Evolutionary conservation across 2,888 invertebrate species (phyloP).

Genomic region (Ochropleura plecta): DNA sequence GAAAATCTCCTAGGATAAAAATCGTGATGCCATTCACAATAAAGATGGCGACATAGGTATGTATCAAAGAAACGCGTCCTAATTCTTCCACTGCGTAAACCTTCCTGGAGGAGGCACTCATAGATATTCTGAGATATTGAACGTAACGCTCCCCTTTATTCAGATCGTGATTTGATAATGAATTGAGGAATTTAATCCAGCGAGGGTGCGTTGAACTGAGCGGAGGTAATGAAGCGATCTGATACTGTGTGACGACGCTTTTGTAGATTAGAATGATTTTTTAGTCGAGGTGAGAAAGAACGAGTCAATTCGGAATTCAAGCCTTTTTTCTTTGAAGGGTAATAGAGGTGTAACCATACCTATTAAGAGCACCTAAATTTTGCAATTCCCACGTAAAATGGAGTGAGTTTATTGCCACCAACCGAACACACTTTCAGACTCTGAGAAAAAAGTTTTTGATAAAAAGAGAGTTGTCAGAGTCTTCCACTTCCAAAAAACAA

Average conservation of each 20-base stretch:
- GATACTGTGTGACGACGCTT: neutral
- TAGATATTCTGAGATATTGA: constrained; percentile 48
- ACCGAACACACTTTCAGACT: neutral
- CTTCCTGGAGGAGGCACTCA: constrained; percentile 33
- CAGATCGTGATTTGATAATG: constrained; percentile 49
- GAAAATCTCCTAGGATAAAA: too few relatives aligned
- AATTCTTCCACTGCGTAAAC: constrained; percentile 52
- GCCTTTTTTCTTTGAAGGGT: neutral
- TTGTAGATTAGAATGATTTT: constrained; percentile 1
- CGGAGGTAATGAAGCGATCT: constrained; percentile 36
- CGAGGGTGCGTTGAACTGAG: constrained; percentile 38
- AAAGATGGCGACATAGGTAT: neutral
- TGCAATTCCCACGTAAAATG: too few relatives aligned
- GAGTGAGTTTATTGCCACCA: neutral
- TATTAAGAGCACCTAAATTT: neutral
- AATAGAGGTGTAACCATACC: neutral
- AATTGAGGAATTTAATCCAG: constrained; percentile 47
- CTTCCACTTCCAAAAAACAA: too few relatives aligned
- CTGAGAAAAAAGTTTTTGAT: neutral
- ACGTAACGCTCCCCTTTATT: constrained; percentile 30
- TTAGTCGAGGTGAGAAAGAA: neutral
- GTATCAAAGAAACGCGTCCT: constrained; percentile 13
- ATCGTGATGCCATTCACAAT: too few relatives aligned
- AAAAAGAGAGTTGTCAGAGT: too few relatives aligned
- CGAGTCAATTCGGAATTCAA: neutral